phyloP scores from a whole-genome alignment of 2,113 vertebrate genomes.

The Meles meles region DNA sequence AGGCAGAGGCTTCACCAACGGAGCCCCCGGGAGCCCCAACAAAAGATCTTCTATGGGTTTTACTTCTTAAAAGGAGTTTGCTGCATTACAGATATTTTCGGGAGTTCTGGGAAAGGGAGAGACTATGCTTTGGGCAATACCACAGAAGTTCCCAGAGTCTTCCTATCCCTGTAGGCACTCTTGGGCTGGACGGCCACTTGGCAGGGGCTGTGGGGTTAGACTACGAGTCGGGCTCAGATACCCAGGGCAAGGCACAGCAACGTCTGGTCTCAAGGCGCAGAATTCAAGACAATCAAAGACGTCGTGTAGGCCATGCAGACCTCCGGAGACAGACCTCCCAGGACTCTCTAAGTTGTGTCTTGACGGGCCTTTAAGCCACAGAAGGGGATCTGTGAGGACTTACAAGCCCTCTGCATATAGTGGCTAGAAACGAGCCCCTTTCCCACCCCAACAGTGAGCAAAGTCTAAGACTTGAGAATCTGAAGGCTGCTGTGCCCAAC shows the following conservation, averaged over 20 bases:
- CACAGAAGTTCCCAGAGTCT: background rate
- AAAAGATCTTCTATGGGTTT: background rate
- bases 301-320: too few relatives aligned
- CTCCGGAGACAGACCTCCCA: background rate
- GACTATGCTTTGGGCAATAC: background rate
- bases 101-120: background rate
- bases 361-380: background rate
- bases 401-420: background rate
- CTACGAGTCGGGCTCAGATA: rapidly evolving
- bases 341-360: background rate
- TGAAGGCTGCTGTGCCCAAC: too few relatives aligned
- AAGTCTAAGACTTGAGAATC: too few relatives aligned
- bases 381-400: background rate
- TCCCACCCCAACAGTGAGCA: background rate
- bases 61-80: background rate
- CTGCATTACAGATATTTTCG: background rate
- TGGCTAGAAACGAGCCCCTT: background rate
- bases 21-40: too few relatives aligned
- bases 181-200: background rate
- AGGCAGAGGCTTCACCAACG: too few relatives aligned
- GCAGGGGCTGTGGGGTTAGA: background rate
- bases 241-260: background rate
- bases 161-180: background rate
- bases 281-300: background rate
- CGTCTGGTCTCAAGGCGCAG: background rate